Base-by-base conservation (phyloP, 2,888 invertebrate genomes). In the Orgyia antiqua region DNA sequence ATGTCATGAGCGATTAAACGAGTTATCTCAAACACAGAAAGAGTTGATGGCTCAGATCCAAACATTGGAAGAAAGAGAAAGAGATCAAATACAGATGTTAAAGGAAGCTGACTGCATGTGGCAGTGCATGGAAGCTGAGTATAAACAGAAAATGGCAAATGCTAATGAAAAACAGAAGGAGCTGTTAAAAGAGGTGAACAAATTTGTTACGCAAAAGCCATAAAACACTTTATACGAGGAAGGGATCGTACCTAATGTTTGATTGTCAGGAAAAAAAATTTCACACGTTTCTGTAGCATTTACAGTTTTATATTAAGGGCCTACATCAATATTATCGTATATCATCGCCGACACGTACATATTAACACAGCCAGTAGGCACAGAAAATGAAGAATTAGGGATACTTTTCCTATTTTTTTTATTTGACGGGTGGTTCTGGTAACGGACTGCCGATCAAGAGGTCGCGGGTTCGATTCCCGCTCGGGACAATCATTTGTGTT, bases 101-200 rank as follows among this genome's bases (percentile, higher is more conserved):
- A 87, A 88, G 51, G 70, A 89, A 42, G 89, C 89, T 0, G 89
- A 90, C 33, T 73, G 79, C 26, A 79, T 90, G 64, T 89, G 89
- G 86, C 57, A 78, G 0, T 74, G 77, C 25, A 87, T 89, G 86
- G 88, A 87, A 46, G 63, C 68, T 0, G 51, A 72, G 2, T 88
- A 87, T 39, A 83, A 86, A 48, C 66, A 67, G 9, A 78, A 79
- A 45, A 45, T 88, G 1, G 46, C 43, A 0, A 67, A 70, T 2
- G 69, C 73, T 6, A 35, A 67, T 13, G 62, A 72, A 6, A 67
- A 67, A 26, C 71, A 74, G 45, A 64, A 66, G n/a, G 40, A 39
- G 4, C 45, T 76, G 15, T 19, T 69, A 10, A 61, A 61, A 39
- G 55, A 78, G 64, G 83, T 79, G 36, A 31, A 9, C 10, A n/a